Evolutionary conservation across 2,113 vertebrate genomes (phyloP).

Genomic region (Hippotragus niger): DNA sequence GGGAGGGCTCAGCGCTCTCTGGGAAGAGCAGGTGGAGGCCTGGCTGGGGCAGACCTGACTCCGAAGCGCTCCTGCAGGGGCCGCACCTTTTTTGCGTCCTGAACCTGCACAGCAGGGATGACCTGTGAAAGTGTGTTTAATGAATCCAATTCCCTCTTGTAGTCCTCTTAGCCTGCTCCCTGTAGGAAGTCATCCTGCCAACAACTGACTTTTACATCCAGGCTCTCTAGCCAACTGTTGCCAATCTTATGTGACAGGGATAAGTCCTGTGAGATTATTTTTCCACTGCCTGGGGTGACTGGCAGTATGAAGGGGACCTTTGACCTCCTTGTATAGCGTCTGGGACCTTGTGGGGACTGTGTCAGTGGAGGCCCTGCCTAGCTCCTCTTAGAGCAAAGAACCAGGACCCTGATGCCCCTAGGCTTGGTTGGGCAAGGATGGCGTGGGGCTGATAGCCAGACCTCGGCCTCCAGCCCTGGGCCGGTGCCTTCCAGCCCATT

Average conservation of each 20-base stretch:
- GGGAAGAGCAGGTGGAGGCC: not conserved
- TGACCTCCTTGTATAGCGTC: conserved; percentile 41
- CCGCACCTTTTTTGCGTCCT: not conserved
- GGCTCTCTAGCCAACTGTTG: conserved; percentile 15
- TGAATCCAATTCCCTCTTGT: not conserved
- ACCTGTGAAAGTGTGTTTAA: not conserved
- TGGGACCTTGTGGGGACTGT: conserved; percentile 9
- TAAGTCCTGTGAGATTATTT: not conserved
- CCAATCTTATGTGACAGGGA: not conserved
- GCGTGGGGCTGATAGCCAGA: not conserved
- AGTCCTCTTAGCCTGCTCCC: not conserved
- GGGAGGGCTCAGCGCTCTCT: not conserved
- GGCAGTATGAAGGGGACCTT: conserved; percentile 44
- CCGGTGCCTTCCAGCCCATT: conserved; percentile 45
- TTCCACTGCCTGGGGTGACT: not conserved
- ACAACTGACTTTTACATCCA: not conserved
- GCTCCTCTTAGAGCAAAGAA: not conserved
- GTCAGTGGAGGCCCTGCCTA: not conserved
- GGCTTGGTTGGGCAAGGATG: not conserved
- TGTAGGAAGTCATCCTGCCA: not conserved
- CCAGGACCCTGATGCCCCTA: not conserved
- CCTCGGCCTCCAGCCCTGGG: not conserved
- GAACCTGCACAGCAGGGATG: not conserved
- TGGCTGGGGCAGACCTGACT: not conserved
- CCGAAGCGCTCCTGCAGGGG: not conserved